Base-by-base conservation (phyloP, 2,797 vertebrate genomes). In the Mormyrus hasselquistii region DNA sequence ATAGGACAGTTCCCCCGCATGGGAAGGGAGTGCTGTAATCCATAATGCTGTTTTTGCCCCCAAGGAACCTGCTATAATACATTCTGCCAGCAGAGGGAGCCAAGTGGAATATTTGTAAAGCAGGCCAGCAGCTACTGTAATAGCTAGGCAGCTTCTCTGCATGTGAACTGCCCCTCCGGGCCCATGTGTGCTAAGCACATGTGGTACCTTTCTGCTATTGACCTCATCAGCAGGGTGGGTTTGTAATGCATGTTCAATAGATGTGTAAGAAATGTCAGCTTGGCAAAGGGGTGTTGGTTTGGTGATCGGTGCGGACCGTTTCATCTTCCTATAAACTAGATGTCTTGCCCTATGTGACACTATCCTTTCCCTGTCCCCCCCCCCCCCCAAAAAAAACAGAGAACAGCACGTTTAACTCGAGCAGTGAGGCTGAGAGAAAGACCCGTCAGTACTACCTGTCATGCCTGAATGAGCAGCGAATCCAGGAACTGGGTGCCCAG, bases 371-470 rank as follows among this genome's bases (percentile, higher is more conserved):
- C 4, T 8, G n/a, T 8, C 3, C 14, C 7, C 29, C 4, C 69
- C 1, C 16, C 25, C 49, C 7, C n/a, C n/a, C n/a, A 44, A 44
- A 44, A 44, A 25, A 62, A 44, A 0, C 93, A 99, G 98, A 99
- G 93, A 99, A 98, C 0, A 79, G 96, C 90, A 99, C 97, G 2
- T 98, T 99, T 93, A 99, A 99, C 92, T 97, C 97, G 57, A 99
- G 96, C 96, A 99, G 98, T 0, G 98, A 99, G 88, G 98, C 98
- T 0, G 98, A 99, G 94, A 94, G 94, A 92, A 99, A 99, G 95
- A 97, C 98, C 0, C 97, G 97, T 94, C 96, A 95, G 16, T 99
- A 98, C 94, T 99, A 99, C 93, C 92, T 98, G 90, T 99, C 98
- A 90, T 99, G 98, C 92, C 96, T 99, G 73, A 97, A 97, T 92